A percentile compares a stretch with the other conserved stretches of the same genome.
phyloP scores from a whole-genome alignment of 2,797 vertebrate species.

The Siniperca undulata region DNA sequence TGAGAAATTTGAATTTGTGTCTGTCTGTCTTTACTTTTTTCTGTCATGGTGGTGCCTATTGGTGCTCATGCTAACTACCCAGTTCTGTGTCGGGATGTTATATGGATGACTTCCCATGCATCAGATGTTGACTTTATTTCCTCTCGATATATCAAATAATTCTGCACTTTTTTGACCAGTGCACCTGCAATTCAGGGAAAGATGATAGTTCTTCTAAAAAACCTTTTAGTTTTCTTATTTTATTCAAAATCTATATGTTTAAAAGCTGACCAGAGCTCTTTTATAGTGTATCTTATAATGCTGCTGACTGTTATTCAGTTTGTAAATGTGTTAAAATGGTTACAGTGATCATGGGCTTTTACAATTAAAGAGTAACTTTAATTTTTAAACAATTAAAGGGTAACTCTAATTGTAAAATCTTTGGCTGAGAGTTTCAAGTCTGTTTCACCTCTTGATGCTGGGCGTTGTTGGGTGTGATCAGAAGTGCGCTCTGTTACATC shows the following conservation, averaged over 20 bases:
- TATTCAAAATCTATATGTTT: background rate
- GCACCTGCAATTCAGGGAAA: background rate
- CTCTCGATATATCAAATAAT: background rate
- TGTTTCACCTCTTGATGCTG: background rate
- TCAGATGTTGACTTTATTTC: background rate
- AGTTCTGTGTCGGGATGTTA: background rate
- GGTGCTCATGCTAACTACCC: background rate
- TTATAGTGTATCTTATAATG: background rate
- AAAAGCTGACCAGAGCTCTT: background rate
- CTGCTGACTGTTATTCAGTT: background rate
- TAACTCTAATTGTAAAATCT: background rate
- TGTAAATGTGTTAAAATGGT: background rate
- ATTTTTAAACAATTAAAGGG: background rate
- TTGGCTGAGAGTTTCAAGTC: background rate
- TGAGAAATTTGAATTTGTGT: background rate
- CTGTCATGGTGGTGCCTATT: background rate
- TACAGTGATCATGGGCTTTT: background rate
- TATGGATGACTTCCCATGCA: background rate
- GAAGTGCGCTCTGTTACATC: too few relatives aligned
- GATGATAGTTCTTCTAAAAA: background rate
- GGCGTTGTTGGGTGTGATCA: background rate
- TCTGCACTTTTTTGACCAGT: background rate
- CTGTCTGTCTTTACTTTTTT: background rate
- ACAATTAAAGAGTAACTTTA: background rate
- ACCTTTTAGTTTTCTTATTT: background rate